Evolutionary conservation across 2,113 vertebrate species (phyloP).

Genomic region (Hemichromis elongatus): DNA sequence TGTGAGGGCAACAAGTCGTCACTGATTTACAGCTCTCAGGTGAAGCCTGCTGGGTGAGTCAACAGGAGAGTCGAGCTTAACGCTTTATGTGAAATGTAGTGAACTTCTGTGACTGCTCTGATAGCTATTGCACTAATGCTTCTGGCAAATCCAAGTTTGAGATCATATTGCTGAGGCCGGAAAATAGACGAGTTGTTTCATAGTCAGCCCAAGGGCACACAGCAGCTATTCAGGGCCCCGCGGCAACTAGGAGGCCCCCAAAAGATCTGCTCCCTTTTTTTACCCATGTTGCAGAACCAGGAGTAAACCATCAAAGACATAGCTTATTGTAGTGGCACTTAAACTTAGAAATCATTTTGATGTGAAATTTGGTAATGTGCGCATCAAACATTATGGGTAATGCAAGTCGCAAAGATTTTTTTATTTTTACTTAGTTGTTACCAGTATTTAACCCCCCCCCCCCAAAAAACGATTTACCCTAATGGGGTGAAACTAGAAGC

Average conservation of each 20-base stretch:
- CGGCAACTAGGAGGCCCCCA: background rate
- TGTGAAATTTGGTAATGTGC: background rate
- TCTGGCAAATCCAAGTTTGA: background rate
- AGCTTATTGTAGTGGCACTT: background rate
- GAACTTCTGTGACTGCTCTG: background rate
- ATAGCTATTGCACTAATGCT: background rate
- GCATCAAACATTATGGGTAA: background rate
- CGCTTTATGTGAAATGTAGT: background rate
- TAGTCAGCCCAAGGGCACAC: background rate
- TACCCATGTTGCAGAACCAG: background rate
- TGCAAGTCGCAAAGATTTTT: background rate
- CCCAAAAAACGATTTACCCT: no score
- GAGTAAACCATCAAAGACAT: background rate
- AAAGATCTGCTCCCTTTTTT: background rate
- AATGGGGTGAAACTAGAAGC: background rate
- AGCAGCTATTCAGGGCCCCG: background rate
- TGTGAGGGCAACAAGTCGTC: background rate
- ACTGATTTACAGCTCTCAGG: constrained; percentile 45
- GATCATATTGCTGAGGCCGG: background rate
- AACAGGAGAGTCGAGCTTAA: background rate
- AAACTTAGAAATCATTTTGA: background rate
- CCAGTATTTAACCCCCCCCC: no score
- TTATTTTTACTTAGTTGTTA: background rate
- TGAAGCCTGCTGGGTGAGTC: constrained; percentile 6
- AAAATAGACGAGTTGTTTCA: background rate